Evolutionary conservation across 2,113 vertebrate species (phyloP), one percentile per base, ranked within the genome.

Genomic region (Todiramphus saurophagus): DNA sequence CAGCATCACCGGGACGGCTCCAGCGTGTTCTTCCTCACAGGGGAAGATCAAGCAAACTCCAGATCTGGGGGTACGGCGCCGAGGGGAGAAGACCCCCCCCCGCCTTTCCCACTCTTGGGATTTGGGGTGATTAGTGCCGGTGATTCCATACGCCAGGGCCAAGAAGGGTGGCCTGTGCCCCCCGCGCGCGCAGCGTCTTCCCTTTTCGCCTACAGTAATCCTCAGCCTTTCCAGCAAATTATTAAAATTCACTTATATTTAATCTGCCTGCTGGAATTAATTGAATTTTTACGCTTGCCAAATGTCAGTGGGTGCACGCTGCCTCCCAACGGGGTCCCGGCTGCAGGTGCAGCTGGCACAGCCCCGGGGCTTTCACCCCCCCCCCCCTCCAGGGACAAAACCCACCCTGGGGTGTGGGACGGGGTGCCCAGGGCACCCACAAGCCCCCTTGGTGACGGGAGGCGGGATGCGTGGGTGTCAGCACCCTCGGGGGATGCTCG

Each of bases 181-280:
- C 78, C 23, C 18, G 4, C 3, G 25, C 50, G 31, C 39, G 35
- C 83, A 69, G 86, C 92, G 87, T 94, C 97, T 90, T 97, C 97
- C 93, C 97, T 89, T 66, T 70, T 44, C 46, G 96, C 98, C 98
- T 90, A 53, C 92, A 76, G 98, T 98, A 98, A 99, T 98, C 98
- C 96, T 98, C 97, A 76, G 97, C 97, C 98, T 98, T 98, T 98
- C 97, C 48, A 98, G 98, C 97, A 98, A 98, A 98, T 98, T 98
- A 99, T 99, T 98, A 98, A 98, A 98, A 98, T 98, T 98, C 98
- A 98, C 98, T 98, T 98, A 97, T 98, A 98, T 98, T 99, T 98
- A 98, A 98, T 98, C 98, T 98, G 98, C 98, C 98, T 98, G 97
- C 98, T 98, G 98, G 98, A 98, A 98, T 98, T 98, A 99, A 99